Conservation (phyloP, 2,113 vertebrate genomes). For the Halcyon senegalensis region DNA sequence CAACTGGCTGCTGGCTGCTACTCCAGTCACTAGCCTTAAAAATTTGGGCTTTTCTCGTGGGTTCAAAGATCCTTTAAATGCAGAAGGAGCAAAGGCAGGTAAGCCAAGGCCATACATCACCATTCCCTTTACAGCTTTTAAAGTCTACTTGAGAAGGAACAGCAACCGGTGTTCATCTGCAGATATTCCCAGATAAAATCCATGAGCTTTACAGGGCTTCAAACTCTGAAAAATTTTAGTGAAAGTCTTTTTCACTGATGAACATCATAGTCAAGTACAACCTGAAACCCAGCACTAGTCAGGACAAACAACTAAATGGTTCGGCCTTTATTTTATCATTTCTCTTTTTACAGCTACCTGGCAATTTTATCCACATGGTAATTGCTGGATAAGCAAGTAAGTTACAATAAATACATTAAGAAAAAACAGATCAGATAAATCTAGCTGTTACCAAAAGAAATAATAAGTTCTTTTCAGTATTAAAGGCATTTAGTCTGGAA, state of each 20-base stretch:
- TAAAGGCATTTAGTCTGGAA: no score
- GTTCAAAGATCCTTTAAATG: neutral
- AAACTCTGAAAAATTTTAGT: neutral
- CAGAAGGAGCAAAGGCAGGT: neutral
- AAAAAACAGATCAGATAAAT: neutral
- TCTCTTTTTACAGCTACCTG: neutral
- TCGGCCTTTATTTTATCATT: neutral
- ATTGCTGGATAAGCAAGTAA: neutral
- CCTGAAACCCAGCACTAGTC: neutral
- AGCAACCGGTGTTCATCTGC: neutral
- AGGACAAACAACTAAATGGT: neutral
- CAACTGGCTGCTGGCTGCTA: neutral
- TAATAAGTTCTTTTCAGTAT: neutral
- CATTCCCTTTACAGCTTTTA: neutral
- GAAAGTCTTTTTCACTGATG: neutral
- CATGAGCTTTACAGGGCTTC: neutral
- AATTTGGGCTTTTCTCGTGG: neutral
- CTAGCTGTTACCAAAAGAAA: neutral
- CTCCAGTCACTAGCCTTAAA: neutral
- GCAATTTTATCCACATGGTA: neutral
- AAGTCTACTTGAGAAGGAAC: neutral
- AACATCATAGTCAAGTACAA: neutral
- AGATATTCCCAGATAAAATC: neutral
- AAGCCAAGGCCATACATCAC: neutral
- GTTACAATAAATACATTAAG: neutral